Evolutionary conservation across 2,888 invertebrate species (phyloP).

Genomic region (Hedya salicella): DNA sequence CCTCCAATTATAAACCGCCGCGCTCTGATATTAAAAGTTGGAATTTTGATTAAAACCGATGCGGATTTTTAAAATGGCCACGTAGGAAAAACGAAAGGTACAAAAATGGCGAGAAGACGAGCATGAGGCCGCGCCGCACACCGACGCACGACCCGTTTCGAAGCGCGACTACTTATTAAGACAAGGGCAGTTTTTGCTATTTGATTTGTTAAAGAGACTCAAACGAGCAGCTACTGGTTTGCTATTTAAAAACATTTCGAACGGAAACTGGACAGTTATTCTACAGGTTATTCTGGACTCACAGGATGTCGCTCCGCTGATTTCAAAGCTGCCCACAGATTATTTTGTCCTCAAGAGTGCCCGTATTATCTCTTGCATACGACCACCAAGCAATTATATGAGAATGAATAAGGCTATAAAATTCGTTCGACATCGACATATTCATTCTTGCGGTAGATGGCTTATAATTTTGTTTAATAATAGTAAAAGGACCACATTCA

Average conservation of each 20-base stretch:
- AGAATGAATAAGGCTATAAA: not conserved
- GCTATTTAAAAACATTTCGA: constrained; percentile 82
- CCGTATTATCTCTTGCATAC: not conserved
- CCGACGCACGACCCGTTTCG: constrained; percentile 73
- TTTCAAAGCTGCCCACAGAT: constrained; percentile 43
- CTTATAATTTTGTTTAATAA: not conserved
- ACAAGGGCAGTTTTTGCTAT: constrained; percentile 83
- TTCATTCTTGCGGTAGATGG: not conserved
- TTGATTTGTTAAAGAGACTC: constrained; percentile 83
- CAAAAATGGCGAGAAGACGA: constrained; percentile 77
- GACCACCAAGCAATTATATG: not conserved
- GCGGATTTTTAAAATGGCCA: constrained; percentile 76
- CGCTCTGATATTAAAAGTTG: constrained; percentile 73
- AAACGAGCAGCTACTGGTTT: constrained; percentile 75
- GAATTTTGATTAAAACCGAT: constrained; percentile 81
- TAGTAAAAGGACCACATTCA: not conserved
- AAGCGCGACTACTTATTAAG: constrained; percentile 80
- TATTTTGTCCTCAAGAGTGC: constrained; percentile 10
- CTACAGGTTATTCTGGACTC: constrained; percentile 58
- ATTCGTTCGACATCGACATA: not conserved
- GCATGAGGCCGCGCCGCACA: constrained; percentile 55
- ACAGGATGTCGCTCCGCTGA: constrained; percentile 65
- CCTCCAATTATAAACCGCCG: constrained; percentile 71
- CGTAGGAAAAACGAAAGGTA: constrained; percentile 72
- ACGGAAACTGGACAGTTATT: constrained; percentile 83